Conservation (phyloP, 1,140 invertebrate species). For the Coelopa frigida region DNA sequence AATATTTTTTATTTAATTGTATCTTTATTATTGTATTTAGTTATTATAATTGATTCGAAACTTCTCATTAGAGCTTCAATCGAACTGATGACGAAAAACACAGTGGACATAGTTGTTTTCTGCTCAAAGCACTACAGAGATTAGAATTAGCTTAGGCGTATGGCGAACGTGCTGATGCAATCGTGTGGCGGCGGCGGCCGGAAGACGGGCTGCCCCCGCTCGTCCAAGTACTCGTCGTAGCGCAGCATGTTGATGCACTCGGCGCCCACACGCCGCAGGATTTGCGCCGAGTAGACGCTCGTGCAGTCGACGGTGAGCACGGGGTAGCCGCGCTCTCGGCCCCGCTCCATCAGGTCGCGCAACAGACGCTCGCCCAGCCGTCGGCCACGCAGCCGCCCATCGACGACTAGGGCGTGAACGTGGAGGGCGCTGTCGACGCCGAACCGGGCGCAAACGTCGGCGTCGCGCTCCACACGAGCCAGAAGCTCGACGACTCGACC, state of each 20-base stretch:
- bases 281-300: constrained; percentile 12
- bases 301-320: constrained; percentile 16
- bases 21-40: no score
- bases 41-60: no score
- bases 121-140: not conserved
- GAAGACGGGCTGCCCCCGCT: constrained; percentile 10
- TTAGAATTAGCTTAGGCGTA: not conserved
- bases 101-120: no score
- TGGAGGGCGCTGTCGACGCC: constrained; percentile 13
- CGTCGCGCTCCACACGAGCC: constrained; percentile 11
- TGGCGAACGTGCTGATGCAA: constrained; percentile 13
- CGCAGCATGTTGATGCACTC: constrained; percentile 12
- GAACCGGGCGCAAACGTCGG: constrained; percentile 14
- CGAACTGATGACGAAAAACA: no score
- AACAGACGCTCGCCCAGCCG: constrained; percentile 12
- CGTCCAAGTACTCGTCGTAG: constrained; percentile 14
- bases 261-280: constrained; percentile 14
- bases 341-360: constrained; percentile 4
- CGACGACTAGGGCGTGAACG: constrained; percentile 13
- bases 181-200: constrained; percentile 10
- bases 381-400: constrained; percentile 6
- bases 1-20: no score
- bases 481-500: constrained; percentile 10
- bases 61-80: no score
- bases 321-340: constrained; percentile 4